Base-by-base conservation (phyloP, 2,113 vertebrate genomes). In the Zapornia atra region DNA sequence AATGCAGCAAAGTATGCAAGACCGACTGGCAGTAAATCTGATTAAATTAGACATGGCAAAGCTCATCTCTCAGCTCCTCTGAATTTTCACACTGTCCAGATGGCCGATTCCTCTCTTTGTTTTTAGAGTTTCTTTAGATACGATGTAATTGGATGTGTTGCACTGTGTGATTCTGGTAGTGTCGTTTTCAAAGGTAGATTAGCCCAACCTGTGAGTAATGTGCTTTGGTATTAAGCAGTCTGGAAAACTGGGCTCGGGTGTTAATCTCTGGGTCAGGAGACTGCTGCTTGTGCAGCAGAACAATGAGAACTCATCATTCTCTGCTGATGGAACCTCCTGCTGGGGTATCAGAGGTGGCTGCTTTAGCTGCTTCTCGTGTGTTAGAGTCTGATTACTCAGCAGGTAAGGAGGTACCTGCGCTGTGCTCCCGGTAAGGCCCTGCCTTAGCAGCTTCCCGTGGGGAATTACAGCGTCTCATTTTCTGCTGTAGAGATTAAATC, bases 81-180 rank as follows among this genome's bases (percentile, higher is more conserved):
- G 10, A 56, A 24, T 92, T 91, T 95, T 92, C 81, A 82, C 59
- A 34, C 92, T 85, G 53, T 85, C 90, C 94, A 95, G 93, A 92
- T 97, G 94, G 90, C 54, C 92, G 87, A 53, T 82, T 92, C 69
- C 51, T 92, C 56, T 46, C 86, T 94, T 78, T 89, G 65, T 53
- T 95, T 90, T 82, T 72, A 61, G 81, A 91, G 31, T 64, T 92
- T 72, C 84, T 94, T 65, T 75, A 76, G 63, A 50, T 31, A 24
- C 11, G 56, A 9, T 28, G 2, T 60, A 72, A 70, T 50, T 65
- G 75, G 81, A 53, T 68, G 53, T 50, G 25, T 44, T 65, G 66
- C 57, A 17, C 53, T 82, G 59, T 71, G 11, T 40, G 48, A 71
- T 38, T 33, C 63, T 94, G 66, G 40, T 40, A 3, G 38, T 21